Conservation (phyloP, 2,888 invertebrate species). For the Pseudococcus viburni region DNA sequence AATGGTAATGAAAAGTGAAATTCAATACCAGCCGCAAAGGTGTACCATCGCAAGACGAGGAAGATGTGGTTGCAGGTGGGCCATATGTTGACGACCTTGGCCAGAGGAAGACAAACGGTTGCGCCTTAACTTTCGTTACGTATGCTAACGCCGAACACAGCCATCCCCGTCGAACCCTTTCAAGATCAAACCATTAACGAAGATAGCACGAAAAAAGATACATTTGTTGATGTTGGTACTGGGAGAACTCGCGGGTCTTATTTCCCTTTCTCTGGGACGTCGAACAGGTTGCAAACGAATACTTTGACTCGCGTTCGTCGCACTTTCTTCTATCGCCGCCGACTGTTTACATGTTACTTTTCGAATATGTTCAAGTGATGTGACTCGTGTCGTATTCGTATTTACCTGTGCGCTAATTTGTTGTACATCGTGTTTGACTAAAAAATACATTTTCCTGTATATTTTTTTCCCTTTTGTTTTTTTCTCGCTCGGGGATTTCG, state of each 20-base stretch:
- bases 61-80: constrained; percentile 58
- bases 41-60: neutral
- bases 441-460: neutral
- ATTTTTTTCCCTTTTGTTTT: neutral
- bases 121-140: constrained; percentile 60
- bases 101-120: constrained; percentile 55
- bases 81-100: constrained; percentile 63
- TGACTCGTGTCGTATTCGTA: constrained; percentile 58
- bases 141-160: neutral
- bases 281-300: constrained; percentile 65
- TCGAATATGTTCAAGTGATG: constrained; percentile 60
- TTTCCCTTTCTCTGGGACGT: constrained; percentile 61
- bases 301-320: constrained; percentile 61
- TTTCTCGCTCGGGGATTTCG: neutral
- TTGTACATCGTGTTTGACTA: neutral
- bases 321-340: constrained; percentile 64
- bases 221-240: constrained; percentile 28
- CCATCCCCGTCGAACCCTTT: constrained; percentile 59
- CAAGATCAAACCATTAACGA: constrained; percentile 18
- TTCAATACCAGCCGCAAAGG: constrained; percentile 56
- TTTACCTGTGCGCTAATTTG: neutral
- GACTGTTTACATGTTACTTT: constrained; percentile 51
- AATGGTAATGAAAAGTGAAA: constrained; percentile 66
- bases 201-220: neutral
- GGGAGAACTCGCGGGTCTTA: constrained; percentile 56